These are phyloP conservation scores for Ooceraea biroi DNA, from an alignment of 1,140 invertebrate genomes.

Conservation along the genomic window DNA sequence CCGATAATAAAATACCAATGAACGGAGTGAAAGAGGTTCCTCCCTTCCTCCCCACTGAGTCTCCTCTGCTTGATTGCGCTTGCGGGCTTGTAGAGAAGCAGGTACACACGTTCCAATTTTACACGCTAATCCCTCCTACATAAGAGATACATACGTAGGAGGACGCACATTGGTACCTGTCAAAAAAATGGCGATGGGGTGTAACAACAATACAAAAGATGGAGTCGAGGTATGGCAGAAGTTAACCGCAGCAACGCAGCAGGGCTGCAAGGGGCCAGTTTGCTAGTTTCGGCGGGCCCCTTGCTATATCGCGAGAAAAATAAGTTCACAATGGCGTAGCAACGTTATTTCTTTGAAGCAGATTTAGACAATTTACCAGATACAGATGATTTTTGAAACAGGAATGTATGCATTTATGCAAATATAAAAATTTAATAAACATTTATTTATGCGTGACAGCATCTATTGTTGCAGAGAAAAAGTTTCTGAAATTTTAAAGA, in stretches of 20 bases:
- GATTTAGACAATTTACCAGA: background rate
- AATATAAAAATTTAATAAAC: too few relatives aligned
- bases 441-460: too few relatives aligned
- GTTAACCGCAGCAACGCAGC: conserved; percentile 77
- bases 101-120: conserved; percentile 73
- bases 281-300: conserved; percentile 66
- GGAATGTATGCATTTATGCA: background rate
- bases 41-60: background rate
- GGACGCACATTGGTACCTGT: conserved; percentile 79
- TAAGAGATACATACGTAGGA: conserved; percentile 61
- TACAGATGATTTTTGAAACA: background rate
- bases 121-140: conserved; percentile 75
- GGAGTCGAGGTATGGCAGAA: conserved; percentile 69
- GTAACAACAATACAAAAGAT: conserved; percentile 74
- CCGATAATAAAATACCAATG: conserved; percentile 76
- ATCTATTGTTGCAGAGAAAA: too few relatives aligned
- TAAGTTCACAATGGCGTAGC: conserved; percentile 71
- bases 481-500: too few relatives aligned
- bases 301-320: conserved; percentile 66
- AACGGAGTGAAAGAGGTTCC: conserved; percentile 63
- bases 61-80: background rate
- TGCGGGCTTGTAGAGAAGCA: conserved; percentile 23
- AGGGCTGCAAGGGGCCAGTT: conserved; percentile 70
- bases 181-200: conserved; percentile 76
- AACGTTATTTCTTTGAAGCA: background rate